A percentile compares a stretch with the other conserved stretches of the same genome.
These are phyloP conservation scores for Drosophila macrothrix DNA, from an alignment of 2,888 invertebrate species.

Conservation along the genomic window DNA sequence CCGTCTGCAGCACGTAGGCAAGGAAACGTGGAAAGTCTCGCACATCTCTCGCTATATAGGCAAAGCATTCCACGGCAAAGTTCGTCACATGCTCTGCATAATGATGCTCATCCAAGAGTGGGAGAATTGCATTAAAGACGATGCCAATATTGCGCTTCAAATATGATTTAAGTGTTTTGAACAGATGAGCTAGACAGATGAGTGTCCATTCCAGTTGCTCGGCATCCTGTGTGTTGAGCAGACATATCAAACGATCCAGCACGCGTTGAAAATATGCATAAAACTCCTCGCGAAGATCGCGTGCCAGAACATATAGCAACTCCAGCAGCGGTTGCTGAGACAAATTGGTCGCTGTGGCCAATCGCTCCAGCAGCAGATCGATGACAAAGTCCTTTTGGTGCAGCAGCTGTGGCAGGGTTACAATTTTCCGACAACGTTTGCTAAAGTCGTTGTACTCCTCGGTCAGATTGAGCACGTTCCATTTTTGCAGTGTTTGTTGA, in stretches of 20 bases:
- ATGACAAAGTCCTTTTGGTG: constrained; percentile 92
- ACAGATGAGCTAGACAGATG: constrained; percentile 94
- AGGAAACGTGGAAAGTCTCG: constrained; percentile 92
- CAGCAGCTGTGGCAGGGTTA: constrained; percentile 94
- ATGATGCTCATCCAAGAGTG: constrained; percentile 91
- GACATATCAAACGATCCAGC: constrained; percentile 89
- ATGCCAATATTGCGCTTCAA: constrained; percentile 91
- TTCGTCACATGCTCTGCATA: constrained; percentile 93
- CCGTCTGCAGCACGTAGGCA: constrained; percentile 88
- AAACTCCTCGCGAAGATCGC: constrained; percentile 95
- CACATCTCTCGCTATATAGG: constrained; percentile 96
- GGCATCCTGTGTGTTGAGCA: constrained; percentile 91
- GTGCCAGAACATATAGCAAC: constrained; percentile 92
- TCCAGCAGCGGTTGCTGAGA: constrained; percentile 93
- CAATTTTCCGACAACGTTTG: constrained; percentile 90
- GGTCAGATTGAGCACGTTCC: constrained; percentile 94
- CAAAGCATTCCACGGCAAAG: constrained; percentile 98
- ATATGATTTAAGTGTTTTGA: constrained; percentile 94
- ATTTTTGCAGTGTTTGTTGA: constrained; percentile 93
- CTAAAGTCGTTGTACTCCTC: constrained; percentile 92
- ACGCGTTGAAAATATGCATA: constrained; percentile 93
- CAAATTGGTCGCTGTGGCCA: constrained; percentile 89
- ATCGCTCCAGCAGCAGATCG: constrained; percentile 89
- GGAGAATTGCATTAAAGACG: constrained; percentile 90
- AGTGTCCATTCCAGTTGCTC: constrained; percentile 95